These are phyloP conservation scores for Ladona fulva DNA, from an alignment of 1,140 invertebrate species.

Conservation along the genomic window DNA sequence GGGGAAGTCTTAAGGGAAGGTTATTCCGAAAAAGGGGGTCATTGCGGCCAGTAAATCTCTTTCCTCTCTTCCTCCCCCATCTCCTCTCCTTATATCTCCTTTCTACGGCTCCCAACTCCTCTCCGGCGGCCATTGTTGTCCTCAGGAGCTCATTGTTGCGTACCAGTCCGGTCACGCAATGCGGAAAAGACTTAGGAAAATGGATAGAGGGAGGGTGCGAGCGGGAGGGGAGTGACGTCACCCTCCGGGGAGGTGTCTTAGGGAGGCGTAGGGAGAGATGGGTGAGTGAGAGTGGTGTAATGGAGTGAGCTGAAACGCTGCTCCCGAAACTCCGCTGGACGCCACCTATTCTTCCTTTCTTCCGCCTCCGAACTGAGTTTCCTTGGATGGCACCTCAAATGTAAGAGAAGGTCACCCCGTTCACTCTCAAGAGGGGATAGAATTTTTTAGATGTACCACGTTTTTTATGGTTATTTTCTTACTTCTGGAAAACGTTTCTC, in stretches of 20 bases:
- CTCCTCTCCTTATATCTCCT: background rate
- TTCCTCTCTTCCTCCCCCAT: conserved; percentile 18
- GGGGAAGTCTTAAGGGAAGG: conserved; percentile 19
- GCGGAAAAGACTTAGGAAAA: conserved; percentile 5
- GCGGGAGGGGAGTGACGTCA: background rate
- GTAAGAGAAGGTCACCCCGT: no score
- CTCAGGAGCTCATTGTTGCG: background rate
- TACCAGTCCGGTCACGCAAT: conserved; percentile 2
- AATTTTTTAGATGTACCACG: no score
- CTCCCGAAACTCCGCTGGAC: background rate
- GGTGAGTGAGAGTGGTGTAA: background rate
- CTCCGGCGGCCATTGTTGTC: background rate
- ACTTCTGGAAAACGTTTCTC: no score
- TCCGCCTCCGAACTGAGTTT: background rate
- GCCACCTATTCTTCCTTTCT: background rate
- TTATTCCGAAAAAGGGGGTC: conserved; percentile 20
- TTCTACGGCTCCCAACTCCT: background rate
- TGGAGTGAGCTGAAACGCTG: no score
- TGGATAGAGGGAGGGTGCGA: background rate
- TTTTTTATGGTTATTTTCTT: no score
- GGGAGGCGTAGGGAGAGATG: background rate
- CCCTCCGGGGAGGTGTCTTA: background rate
- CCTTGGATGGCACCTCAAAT: background rate
- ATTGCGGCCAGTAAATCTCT: conserved; percentile 22
- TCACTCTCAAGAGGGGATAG: no score